phyloP scores from a whole-genome alignment of 2,888 invertebrate species.

The Boloria euphrosyne region DNA sequence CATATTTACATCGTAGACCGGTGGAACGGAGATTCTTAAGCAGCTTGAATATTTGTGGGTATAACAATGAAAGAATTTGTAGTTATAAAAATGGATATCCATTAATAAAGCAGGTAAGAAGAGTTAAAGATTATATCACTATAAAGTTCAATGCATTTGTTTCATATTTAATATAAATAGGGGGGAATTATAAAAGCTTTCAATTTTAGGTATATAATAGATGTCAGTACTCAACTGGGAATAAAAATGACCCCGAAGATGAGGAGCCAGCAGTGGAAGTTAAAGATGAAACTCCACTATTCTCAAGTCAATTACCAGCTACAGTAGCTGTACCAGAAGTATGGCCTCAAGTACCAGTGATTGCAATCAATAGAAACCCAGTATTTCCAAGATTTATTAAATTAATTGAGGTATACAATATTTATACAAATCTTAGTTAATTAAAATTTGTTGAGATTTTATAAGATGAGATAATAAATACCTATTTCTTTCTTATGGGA shows the following conservation, averaged over 20 bases:
- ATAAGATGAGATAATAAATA: too few species aligned
- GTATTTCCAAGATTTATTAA: conserved; percentile 99
- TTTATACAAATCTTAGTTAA: background rate
- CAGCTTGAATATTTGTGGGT: conserved; percentile 31
- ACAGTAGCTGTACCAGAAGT: conserved; percentile 97
- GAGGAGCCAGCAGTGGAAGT: conserved; percentile 56
- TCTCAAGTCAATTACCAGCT: conserved; percentile 87
- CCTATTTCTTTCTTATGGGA: too few species aligned
- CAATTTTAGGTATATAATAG: conserved; percentile 40
- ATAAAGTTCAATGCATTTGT: background rate
- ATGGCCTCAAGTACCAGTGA: conserved; percentile 97
- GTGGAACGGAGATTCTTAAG: conserved; percentile 46
- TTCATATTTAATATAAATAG: too few species aligned
- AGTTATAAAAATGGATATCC: conserved; percentile 46
- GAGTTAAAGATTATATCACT: background rate
- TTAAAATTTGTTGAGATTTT: too few species aligned
- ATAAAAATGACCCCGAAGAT: conserved; percentile 66
- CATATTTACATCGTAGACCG: conserved; percentile 59
- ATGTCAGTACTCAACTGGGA: conserved; percentile 63
- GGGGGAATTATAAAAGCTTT: too few species aligned
- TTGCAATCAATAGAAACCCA: conserved; percentile 96
- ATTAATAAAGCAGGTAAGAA: conserved; percentile 26
- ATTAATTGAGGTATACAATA: conserved; percentile 91
- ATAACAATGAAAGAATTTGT: conserved; percentile 50
- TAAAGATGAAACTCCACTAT: conserved; percentile 72